Percentiles rank a stretch among this genome's conserved stretches.
These are phyloP conservation scores for Agrenia bidenticulata DNA, from an alignment of 2,888 invertebrate genomes.

Conservation along the genomic window DNA sequence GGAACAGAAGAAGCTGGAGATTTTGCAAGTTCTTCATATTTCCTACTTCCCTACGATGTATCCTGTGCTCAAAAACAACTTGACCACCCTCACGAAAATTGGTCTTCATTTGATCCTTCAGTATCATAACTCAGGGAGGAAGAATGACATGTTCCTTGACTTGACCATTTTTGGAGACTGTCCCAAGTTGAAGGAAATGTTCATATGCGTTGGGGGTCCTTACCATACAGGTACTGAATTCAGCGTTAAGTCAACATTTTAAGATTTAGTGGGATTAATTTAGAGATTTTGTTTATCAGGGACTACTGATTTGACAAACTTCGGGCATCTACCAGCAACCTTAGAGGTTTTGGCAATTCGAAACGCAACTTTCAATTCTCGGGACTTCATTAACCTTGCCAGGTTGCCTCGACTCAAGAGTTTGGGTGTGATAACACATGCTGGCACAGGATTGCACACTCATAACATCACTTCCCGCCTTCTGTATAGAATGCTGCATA, in stretches of 20 bases:
- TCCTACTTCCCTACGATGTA: neutral
- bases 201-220: slow-evolving; percentile 15
- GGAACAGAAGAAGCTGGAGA: slow-evolving; percentile 14
- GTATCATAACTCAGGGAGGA: neutral
- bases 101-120: slow-evolving; percentile 7
- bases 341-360: slow-evolving; percentile 16
- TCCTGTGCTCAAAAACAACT: slow-evolving; percentile 5
- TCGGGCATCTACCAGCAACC: slow-evolving; percentile 11
- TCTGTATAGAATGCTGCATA: neutral
- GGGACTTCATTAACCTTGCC: too few relatives aligned
- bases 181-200: slow-evolving; percentile 12
- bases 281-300: slow-evolving; percentile 5
- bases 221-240: neutral
- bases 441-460: neutral
- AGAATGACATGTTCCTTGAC: neutral
- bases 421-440: slow-evolving; percentile 6
- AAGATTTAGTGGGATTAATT: neutral
- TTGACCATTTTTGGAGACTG: slow-evolving; percentile 11
- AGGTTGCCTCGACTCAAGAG: slow-evolving; percentile 1
- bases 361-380: neutral
- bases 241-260: neutral
- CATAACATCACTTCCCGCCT: neutral
- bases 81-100: slow-evolving; percentile 11
- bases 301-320: slow-evolving; percentile 5
- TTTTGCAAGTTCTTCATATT: slow-evolving; percentile 11